Base-by-base conservation (phyloP, 2,888 invertebrate species). In the Chrysodeixis includens region DNA sequence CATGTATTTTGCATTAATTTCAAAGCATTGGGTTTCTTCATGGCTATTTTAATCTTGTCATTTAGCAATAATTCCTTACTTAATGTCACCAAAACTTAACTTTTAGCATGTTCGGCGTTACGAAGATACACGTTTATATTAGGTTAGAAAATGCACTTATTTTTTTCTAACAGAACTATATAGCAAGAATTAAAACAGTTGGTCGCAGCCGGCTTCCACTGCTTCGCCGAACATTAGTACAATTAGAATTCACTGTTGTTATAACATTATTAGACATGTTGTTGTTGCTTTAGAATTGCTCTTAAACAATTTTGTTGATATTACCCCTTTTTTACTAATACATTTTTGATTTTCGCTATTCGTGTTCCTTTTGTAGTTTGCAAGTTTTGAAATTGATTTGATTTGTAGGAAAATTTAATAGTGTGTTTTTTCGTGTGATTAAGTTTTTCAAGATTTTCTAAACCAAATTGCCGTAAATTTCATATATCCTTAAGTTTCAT, bases 61-160 rank as follows among this genome's bases (percentile, higher is more conserved):
- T 57, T 63, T 14, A 51, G 20, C 57, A 46, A 46, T 60, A 35
- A 46, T 58, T 72, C 56, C 35, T 53, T 26, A 8, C 8, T n/a
- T 62, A 78, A 70, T 66, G n/a, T 51, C 71, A 74, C 55, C 49
- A 60, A 46, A 57, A 18, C 61, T 78, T 74, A 64, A 69, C 78
- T 76, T 77, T 66, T 77, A 76, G 80, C 66, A 35, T 69, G 26
- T 69, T 66, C 79, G 69, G 77, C 60, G 56, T 58, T 40, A 20
- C 57, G 59, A 69, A 70, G 74, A 46, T 62, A 53, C 18, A 30
- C 46, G 60, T 78, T 56, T 66, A 30, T 32, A 56, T 78, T 78
- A 76, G 75, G 75, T 76, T 58, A 76, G 79, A 64, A 51, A 49
- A 10, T 35, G 26, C 26, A 26, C 26, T 26, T 26, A 26, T 26